Evolutionary conservation across 2,888 invertebrate species (phyloP).

Genomic region (Anticlea derivata): DNA sequence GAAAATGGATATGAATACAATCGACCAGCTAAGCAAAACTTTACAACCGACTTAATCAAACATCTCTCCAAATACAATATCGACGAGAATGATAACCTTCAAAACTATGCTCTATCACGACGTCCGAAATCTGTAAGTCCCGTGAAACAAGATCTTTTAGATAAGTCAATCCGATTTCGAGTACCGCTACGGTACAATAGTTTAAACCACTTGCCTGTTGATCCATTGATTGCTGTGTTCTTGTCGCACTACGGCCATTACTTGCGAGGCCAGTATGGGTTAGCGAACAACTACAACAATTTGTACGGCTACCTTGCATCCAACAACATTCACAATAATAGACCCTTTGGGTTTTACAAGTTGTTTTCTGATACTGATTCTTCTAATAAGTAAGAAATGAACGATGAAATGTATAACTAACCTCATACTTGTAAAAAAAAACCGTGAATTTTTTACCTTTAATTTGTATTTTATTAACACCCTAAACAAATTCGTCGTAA

Average conservation of each 20-base stretch:
- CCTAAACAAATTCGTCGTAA: no score
- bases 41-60: constrained; percentile 42
- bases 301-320: constrained; percentile 85
- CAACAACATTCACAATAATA: constrained; percentile 87
- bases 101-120: constrained; percentile 63
- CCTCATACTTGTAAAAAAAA: no score
- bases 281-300: constrained; percentile 69
- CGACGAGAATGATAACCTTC: constrained; percentile 50
- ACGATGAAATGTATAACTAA: no score
- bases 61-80: constrained; percentile 67
- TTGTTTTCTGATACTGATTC: constrained; percentile 72
- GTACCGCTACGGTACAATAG: constrained; percentile 72
- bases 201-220: constrained; percentile 80
- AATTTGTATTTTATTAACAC: no score
- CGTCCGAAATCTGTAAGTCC: constrained; percentile 38
- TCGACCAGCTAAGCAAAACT: constrained; percentile 35
- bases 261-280: constrained; percentile 66
- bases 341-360: constrained; percentile 86
- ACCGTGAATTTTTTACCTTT: no score
- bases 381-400: constrained; percentile 23
- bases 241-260: constrained; percentile 87
- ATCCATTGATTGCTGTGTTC: constrained; percentile 84
- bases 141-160: constrained; percentile 28
- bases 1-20: constrained; percentile 37
- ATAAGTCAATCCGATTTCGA: constrained; percentile 40